Evolutionary conservation across 2,797 vertebrate genomes (phyloP), one percentile per base, ranked within the genome.

Genomic region (Anolis apletophallus): DNA sequence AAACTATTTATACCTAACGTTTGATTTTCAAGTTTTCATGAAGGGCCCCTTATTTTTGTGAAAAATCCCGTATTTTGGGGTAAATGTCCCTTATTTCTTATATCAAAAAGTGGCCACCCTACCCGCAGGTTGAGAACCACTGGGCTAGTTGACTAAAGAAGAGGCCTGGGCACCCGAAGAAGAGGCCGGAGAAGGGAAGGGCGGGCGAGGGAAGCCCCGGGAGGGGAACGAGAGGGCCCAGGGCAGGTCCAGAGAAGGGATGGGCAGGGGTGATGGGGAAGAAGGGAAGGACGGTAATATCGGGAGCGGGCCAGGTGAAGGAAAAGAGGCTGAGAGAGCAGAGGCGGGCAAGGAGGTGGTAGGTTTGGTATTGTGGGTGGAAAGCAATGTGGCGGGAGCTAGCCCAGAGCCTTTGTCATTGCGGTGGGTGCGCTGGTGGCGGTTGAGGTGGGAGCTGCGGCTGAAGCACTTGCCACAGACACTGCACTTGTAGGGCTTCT

Each of bases 401-500:
- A 23, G 21, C 5, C 46, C 67, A 2, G 61, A 64, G 61, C 61
- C 69, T 52, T 81, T 84, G 69, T 88, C 80, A 1, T 55, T 84
- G 36, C 75, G 0, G 3, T 88, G 90, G 21, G 87, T 88, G 16
- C 88, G 90, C 32, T 46, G 86, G 26, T 91, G 90, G 0, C 90
- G 88, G 81, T 90, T 90, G 78, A 91, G 90, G 81, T 90, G 88
- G 54, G 90, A 91, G 81, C 88, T 91, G 17, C 86, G 84, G 77
- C 90, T 91, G 86, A 91, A 91, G 61, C 88, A 79, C 19, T 91
- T 91, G 2, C 88, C 88, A 1, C 88, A 91, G 5, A 57, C 2
- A 3, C 68, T 11, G 3, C 91, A 93, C 0, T 88, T 81, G 87
- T 92, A 91, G 75, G 86, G 86, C 67, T 87, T 87, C 81, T 88